Evolutionary conservation across 2,888 invertebrate genomes (phyloP), one percentile per base, ranked within the genome.

Genomic region (Dryococelus australis): DNA sequence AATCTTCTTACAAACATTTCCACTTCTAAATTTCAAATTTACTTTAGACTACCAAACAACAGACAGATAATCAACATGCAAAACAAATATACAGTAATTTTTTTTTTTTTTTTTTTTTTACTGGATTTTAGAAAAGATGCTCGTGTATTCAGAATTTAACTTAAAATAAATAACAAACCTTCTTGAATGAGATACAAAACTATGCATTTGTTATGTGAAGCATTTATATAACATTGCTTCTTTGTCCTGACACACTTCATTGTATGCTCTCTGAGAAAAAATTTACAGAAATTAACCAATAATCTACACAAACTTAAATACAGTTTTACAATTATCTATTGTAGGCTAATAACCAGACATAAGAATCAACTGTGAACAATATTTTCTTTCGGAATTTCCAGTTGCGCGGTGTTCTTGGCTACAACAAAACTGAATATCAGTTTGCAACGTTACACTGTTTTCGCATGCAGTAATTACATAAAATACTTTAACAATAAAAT

Each of bases 341-440:
- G 65, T 24, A 24, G 24, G 65, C 65, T 65, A 65, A 24, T 24
- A 47, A 47, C 47, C 47, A 47, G 16, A 47, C 2, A 47, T 13
- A 47, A 10, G 47, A 47, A 47, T 16, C n/a, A n/a, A 65, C 65
- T n/a, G 65, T 24, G n/a, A 65, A 65, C 65, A 24, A 65, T 16
- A 8, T 5, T 65, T 16, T 20, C 10, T 16, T n/a, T 65, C 6
- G 65, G 16, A 65, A 65, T 65, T 65, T 65, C n/a, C 65, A n/a
- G 10, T 20, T 65, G 24, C 16, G 8, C 24, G 65, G 1, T 65
- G 65, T 16, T 10, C n/a, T 16, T 8, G 51, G 53, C 51, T 85
- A 85, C 85, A 47, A 85, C 85, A 85, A 85, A 85, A 85, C 35
- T 65, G 65, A 65, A 65, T 65, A 65, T 65, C 65, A 65, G 65